A percentile compares a stretch with the other conserved stretches of the same genome.
phyloP scores from a whole-genome alignment of 2,888 invertebrate species.

The Gastracanthus pulcherrimus region DNA sequence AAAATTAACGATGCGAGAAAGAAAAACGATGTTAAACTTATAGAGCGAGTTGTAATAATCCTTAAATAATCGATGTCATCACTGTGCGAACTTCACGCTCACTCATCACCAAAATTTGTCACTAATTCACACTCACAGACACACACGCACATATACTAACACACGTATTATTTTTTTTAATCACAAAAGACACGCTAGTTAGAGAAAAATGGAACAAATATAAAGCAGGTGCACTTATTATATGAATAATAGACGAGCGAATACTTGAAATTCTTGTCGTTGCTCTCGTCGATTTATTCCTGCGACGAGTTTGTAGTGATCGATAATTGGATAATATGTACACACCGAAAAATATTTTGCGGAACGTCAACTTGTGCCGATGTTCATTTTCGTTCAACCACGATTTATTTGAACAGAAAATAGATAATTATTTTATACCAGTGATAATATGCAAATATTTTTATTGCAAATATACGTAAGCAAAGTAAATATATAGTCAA shows the following conservation, averaged over 20 bases:
- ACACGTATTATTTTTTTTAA: slow-evolving; percentile 30
- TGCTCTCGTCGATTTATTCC: slow-evolving; percentile 41
- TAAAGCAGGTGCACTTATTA: slow-evolving; percentile 56
- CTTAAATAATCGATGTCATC: slow-evolving; percentile 59
- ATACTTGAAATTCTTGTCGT: slow-evolving; percentile 40
- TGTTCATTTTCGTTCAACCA: slow-evolving; percentile 5
- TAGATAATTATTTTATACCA: slow-evolving; percentile 48
- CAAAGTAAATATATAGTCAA: slow-evolving; percentile 28
- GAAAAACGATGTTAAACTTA: slow-evolving; percentile 34
- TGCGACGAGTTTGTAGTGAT: slow-evolving; percentile 46
- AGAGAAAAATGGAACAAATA: slow-evolving; percentile 46
- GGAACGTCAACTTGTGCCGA: slow-evolving; percentile 20
- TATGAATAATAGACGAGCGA: slow-evolving; percentile 49
- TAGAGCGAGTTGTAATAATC: slow-evolving; percentile 51
- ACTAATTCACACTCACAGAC: slow-evolving; percentile 46
- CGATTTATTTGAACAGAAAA: slow-evolving; percentile 36
- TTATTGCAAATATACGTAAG: slow-evolving; percentile 41
- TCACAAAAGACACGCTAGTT: slow-evolving; percentile 46
- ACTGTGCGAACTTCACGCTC: slow-evolving; percentile 60
- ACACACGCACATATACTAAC: slow-evolving; percentile 44
- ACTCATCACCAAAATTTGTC: slow-evolving; percentile 51
- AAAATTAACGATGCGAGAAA: slow-evolving; percentile 33
- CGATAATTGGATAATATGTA: slow-evolving; percentile 46
- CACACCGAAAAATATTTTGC: slow-evolving; percentile 28
- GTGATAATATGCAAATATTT: slow-evolving; percentile 42